Conservation (phyloP, 1,140 invertebrate genomes). For the Scylla paramamosain region DNA sequence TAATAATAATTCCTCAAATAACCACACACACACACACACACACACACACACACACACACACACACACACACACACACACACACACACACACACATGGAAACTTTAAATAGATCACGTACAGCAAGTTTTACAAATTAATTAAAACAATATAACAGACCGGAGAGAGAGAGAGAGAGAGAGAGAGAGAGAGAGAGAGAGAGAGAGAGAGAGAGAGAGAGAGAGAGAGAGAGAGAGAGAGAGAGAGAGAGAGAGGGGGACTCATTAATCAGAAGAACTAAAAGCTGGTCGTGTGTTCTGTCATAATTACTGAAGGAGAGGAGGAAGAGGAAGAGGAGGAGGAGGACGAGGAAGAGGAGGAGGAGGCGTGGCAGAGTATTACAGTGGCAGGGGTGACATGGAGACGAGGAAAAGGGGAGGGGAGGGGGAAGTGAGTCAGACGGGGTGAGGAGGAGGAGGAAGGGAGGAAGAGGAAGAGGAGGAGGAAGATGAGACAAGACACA, state of each 20-base stretch:
- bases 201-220: constrained; percentile 59
- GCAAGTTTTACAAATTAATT: too few relatives aligned
- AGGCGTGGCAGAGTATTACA: not conserved
- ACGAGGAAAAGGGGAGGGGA: not conserved
- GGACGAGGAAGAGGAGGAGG: not conserved
- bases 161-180: too few relatives aligned
- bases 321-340: not conserved
- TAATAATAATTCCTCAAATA: not conserved
- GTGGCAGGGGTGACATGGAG: not conserved
- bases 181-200: constrained; percentile 36
- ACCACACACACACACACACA: too few relatives aligned
- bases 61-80: too few relatives aligned
- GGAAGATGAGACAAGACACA: not conserved
- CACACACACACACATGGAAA: too few relatives aligned
- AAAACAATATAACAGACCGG: too few relatives aligned
- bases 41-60: too few relatives aligned
- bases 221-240: constrained; percentile 45
- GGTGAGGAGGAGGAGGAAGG: not conserved
- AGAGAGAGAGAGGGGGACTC: constrained; percentile 40
- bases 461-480: not conserved
- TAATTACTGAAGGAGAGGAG: constrained; percentile 28
- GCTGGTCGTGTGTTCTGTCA: not conserved
- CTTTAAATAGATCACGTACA: too few relatives aligned
- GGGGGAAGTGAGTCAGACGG: not conserved
- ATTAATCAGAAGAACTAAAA: constrained; percentile 11